A percentile compares a stretch with the other conserved stretches of the same genome.
phyloP scores from a whole-genome alignment of 2,113 vertebrate genomes.

The Microtus montanus region DNA sequence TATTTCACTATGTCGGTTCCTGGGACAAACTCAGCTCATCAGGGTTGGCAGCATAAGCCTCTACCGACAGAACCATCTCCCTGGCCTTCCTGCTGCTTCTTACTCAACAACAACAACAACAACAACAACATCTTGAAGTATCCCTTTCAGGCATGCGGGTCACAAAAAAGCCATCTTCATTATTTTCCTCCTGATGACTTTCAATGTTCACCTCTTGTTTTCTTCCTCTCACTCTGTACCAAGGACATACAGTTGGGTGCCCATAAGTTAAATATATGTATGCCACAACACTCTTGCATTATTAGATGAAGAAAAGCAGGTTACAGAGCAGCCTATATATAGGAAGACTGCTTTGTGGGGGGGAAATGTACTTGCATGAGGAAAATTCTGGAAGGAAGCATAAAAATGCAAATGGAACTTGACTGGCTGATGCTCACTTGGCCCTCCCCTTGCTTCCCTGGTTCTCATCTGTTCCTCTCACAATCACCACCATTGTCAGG shows the following conservation, averaged over 20 bases:
- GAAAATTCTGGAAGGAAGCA: neutral
- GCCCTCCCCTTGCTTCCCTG: neutral
- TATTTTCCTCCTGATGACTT: neutral
- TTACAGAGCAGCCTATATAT: neutral
- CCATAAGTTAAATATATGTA: neutral
- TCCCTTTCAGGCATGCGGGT: neutral
- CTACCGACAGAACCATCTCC: neutral
- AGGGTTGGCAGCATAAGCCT: neutral
- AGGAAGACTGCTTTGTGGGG: neutral
- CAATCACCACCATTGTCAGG: neutral
- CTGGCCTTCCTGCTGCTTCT: no score
- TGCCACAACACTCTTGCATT: neutral
- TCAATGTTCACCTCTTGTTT: no score
- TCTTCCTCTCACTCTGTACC: neutral
- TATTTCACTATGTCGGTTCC: neutral
- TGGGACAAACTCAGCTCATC: neutral
- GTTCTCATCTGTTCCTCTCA: neutral
- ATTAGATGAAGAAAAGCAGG: neutral
- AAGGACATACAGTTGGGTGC: neutral
- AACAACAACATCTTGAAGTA: neutral
- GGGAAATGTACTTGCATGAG: no score
- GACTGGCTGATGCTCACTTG: neutral
- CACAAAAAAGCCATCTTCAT: neutral
- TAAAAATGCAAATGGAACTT: neutral
- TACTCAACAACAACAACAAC: neutral